These are phyloP conservation scores for Gambusia holbrooki DNA, from an alignment of 2,113 vertebrate species.

Conservation along the genomic window DNA sequence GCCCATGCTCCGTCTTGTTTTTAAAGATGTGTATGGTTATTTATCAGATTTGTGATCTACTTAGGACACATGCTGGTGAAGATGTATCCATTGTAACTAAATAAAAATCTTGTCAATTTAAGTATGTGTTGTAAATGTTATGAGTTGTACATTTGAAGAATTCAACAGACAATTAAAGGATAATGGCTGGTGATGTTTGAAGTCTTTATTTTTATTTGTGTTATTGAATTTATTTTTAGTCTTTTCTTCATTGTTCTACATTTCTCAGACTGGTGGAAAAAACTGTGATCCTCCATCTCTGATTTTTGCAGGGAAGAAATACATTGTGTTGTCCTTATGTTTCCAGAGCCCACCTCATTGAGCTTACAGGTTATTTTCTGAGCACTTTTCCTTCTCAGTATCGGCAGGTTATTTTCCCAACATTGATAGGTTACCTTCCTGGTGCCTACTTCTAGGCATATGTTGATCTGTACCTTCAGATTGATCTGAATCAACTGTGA, in stretches of 20 bases:
- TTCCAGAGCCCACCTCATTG: too few relatives aligned
- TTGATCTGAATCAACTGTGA: too few relatives aligned
- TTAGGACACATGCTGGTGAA: slow-evolving; percentile 71
- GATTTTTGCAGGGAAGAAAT: too few relatives aligned
- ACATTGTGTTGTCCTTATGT: too few relatives aligned
- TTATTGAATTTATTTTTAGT: not conserved
- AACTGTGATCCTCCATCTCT: too few relatives aligned
- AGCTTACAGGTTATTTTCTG: too few relatives aligned
- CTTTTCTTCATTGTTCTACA: not conserved
- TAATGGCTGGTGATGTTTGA: slow-evolving; percentile 68
- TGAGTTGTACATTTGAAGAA: slow-evolving; percentile 83
- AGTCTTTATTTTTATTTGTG: slow-evolving; percentile 8
- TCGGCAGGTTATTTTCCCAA: too few relatives aligned
- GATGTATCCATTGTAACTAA: slow-evolving; percentile 76
- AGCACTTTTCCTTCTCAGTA: too few relatives aligned
- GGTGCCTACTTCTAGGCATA: too few relatives aligned
- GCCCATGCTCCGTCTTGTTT: slow-evolving; percentile 25
- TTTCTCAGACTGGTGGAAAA: too few relatives aligned
- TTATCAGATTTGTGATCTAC: slow-evolving; percentile 79
- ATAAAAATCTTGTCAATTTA: slow-evolving; percentile 76
- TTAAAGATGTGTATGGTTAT: slow-evolving; percentile 75
- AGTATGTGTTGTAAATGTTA: slow-evolving; percentile 84
- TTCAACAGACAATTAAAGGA: slow-evolving; percentile 75
- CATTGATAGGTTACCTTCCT: too few relatives aligned
- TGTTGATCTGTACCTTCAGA: too few relatives aligned